Evolutionary conservation across 2,113 vertebrate genomes (phyloP).

Genomic region (Cepphus grylle): DNA sequence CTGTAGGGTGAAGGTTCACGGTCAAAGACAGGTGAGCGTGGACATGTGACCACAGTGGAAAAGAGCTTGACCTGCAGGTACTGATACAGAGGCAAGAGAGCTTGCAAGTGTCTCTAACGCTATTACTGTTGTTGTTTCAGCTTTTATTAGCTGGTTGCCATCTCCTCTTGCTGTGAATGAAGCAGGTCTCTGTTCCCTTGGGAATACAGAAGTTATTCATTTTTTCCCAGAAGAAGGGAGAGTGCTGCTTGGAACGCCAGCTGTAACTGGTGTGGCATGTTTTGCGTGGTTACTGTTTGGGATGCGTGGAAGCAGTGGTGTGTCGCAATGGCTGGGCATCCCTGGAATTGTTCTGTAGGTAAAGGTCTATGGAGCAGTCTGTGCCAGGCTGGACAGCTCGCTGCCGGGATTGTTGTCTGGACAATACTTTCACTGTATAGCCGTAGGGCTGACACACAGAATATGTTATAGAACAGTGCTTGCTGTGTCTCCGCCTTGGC

Average conservation of each 20-base stretch:
- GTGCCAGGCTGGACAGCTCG: constrained; percentile 41
- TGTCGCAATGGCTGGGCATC: not conserved
- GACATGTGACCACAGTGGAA: not conserved
- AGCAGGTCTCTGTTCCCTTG: not conserved
- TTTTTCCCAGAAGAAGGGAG: not conserved
- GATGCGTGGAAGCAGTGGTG: not conserved
- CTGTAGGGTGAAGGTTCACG: not conserved
- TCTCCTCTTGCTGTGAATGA: not conserved
- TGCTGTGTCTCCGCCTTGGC: constrained; percentile 68
- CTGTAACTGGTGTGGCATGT: not conserved
- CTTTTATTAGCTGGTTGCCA: not conserved
- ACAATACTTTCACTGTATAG: constrained; percentile 65
- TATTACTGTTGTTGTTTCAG: not conserved
- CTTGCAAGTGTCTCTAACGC: not conserved
- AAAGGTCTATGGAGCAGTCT: constrained; percentile 1
- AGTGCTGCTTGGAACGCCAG: not conserved
- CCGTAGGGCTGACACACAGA: constrained; percentile 10
- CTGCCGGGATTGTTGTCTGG: constrained; percentile 47
- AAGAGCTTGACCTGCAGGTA: not conserved
- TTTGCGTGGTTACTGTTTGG: not conserved
- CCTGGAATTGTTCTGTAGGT: constrained; percentile 33
- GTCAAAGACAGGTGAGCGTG: not conserved
- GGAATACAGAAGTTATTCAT: constrained; percentile 1
- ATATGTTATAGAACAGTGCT: constrained; percentile 56
- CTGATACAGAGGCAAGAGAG: not conserved